These are phyloP conservation scores for Celastrina argiolus DNA, from an alignment of 2,888 invertebrate species.

Conservation along the genomic window DNA sequence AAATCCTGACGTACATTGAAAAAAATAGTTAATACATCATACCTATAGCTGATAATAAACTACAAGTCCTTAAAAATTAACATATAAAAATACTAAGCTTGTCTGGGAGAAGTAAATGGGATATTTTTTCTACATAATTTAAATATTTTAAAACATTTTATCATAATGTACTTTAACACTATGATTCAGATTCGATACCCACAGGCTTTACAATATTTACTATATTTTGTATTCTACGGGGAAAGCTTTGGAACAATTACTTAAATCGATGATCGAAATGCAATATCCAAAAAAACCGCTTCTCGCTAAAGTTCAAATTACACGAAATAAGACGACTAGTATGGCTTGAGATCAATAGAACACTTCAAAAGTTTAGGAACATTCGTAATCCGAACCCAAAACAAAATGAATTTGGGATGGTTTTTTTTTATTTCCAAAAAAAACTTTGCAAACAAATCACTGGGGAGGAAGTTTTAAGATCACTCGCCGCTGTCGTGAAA, in stretches of 20 bases:
- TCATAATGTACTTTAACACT: too few species aligned
- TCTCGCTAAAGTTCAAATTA: background rate
- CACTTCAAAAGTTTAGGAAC: background rate
- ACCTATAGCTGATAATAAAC: too few species aligned
- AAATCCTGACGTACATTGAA: too few species aligned
- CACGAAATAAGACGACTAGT: too few species aligned
- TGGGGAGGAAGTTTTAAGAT: conserved; percentile 23
- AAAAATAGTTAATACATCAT: too few species aligned
- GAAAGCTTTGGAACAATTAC: background rate
- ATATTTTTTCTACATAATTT: too few species aligned
- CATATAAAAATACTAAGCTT: too few species aligned
- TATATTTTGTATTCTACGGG: background rate
- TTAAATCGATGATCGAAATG: background rate
- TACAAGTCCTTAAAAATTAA: too few species aligned
- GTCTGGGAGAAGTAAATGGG: too few species aligned
- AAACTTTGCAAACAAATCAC: conserved; percentile 55
- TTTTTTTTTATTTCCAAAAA: conserved; percentile 15
- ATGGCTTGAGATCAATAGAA: background rate
- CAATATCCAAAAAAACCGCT: background rate
- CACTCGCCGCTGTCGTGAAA: background rate
- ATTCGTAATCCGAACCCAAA: background rate
- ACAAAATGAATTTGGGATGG: background rate
- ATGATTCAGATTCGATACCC: too few species aligned
- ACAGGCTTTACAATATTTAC: too few species aligned
- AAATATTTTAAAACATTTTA: too few species aligned